These are phyloP conservation scores for Anguilla anguilla DNA, from an alignment of 2,797 vertebrate species.

Conservation along the genomic window DNA sequence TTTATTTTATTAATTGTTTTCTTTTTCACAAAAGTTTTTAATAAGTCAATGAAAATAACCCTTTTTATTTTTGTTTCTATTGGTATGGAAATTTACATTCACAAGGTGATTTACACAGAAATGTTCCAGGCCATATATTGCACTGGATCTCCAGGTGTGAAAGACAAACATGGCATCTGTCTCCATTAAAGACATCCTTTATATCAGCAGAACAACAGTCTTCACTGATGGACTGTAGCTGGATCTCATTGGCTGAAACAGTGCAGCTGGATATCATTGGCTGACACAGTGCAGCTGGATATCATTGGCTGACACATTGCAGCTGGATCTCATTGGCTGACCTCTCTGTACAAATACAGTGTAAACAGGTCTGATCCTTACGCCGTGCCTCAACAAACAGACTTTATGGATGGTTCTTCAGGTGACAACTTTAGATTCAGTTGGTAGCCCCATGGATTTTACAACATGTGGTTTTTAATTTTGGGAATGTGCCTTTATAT, in stretches of 20 bases:
- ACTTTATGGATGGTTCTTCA: background rate
- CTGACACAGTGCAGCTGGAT: background rate
- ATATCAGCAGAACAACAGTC: background rate
- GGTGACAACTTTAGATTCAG: background rate
- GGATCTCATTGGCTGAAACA: background rate
- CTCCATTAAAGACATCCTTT: background rate
- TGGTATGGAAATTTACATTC: background rate
- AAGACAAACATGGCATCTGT: background rate
- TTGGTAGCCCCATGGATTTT: background rate
- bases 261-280: background rate
- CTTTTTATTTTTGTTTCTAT: background rate
- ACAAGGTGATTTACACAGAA: background rate
- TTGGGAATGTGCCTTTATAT: background rate
- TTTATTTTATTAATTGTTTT: background rate
- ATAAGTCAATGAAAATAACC: background rate
- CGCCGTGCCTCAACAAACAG: background rate
- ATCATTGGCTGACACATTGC: background rate
- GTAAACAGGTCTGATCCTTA: too few species aligned
- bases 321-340: background rate
- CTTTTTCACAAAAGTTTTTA: background rate
- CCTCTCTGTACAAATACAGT: background rate
- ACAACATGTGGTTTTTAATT: background rate
- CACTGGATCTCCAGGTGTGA: background rate
- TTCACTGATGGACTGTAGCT: background rate
- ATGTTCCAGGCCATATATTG: background rate